Base-by-base conservation (phyloP, 2,888 invertebrate species). In the Torymus tubicola region DNA sequence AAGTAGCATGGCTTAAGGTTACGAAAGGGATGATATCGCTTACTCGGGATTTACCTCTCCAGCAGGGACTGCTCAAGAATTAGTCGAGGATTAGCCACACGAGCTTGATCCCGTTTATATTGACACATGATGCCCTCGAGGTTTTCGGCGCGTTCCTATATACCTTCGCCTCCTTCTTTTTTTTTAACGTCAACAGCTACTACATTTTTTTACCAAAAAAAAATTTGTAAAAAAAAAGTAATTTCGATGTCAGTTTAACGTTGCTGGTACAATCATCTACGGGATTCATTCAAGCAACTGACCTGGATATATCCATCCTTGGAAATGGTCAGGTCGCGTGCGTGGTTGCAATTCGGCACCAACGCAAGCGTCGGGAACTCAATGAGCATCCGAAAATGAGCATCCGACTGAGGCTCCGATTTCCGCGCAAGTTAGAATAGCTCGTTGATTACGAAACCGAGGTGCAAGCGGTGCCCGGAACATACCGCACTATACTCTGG, bases 391-490 rank as follows among this genome's bases (percentile, higher is more conserved):
- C 73, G 61, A 73, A 79, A 79, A 74, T 52, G 69, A 79, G 79
- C 69, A 79, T 68, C 68, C 68, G 61, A 31, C 31, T 31, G 31
- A 31, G 31, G 31, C 74, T 80, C 58, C 57, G 80, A 76, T 80
- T 76, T 55, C 71, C 16, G 78, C 58, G 24, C 24, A 70, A 81
- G 63, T 76, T 72, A 61, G 81, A 81, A 78, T 79, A 63, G 79
- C 63, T 73, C 78, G 77, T 73, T 81, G 81, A 81, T 81, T 81
- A 73, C 79, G 64, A 70, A 70, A 65, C 75, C 63, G 70, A 18
- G n/a, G 63, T 53, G 55, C 31, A 42, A 67, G 50, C n/a, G 0
- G 42, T n/a, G 24, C 14, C 69, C 31, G 57, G 31, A 3, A 0
- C 31, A 10, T 24, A 1, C 42, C 14, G 2, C 52, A n/a, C n/a